Conservation (phyloP, 1,140 invertebrate species). For the Pseudomyrmex sp. region DNA sequence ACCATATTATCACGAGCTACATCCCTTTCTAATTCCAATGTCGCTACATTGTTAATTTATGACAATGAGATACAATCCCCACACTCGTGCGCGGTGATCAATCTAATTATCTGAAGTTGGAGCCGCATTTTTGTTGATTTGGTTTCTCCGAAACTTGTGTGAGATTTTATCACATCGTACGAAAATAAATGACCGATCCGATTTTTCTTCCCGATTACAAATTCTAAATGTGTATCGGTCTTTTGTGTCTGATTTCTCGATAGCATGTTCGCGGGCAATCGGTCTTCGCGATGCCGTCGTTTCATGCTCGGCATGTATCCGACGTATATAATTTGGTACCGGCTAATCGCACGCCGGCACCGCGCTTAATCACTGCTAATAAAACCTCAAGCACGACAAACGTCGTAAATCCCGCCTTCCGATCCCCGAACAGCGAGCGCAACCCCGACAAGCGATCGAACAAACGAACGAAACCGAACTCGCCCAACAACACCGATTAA, state of each 20-base stretch:
- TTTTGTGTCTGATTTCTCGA: constrained; percentile 52
- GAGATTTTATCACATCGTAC: neutral
- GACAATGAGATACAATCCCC: neutral
- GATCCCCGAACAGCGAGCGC: constrained; percentile 22
- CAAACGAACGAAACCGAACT: constrained; percentile 20
- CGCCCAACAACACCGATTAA: constrained; percentile 52
- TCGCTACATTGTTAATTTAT: constrained; percentile 14
- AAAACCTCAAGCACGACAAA: constrained; percentile 55
- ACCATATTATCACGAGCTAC: neutral
- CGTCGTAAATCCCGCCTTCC: constrained; percentile 46
- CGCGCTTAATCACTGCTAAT: constrained; percentile 49
- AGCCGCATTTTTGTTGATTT: neutral
- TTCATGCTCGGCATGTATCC: constrained; percentile 4
- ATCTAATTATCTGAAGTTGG: neutral
- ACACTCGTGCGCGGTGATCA: neutral
- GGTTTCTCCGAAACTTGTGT: neutral
- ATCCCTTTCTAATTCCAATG: constrained; percentile 24
- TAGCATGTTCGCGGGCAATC: constrained; percentile 28
- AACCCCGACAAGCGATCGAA: neutral
- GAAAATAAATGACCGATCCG: neutral
- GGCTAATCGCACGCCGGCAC: constrained; percentile 40
- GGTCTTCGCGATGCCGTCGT: constrained; percentile 10
- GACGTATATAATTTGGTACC: constrained; percentile 48
- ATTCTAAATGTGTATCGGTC: constrained; percentile 24
- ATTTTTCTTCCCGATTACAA: constrained; percentile 18